These are phyloP conservation scores for Drosophila bunnanda DNA, from an alignment of 2,888 invertebrate species.

Conservation along the genomic window DNA sequence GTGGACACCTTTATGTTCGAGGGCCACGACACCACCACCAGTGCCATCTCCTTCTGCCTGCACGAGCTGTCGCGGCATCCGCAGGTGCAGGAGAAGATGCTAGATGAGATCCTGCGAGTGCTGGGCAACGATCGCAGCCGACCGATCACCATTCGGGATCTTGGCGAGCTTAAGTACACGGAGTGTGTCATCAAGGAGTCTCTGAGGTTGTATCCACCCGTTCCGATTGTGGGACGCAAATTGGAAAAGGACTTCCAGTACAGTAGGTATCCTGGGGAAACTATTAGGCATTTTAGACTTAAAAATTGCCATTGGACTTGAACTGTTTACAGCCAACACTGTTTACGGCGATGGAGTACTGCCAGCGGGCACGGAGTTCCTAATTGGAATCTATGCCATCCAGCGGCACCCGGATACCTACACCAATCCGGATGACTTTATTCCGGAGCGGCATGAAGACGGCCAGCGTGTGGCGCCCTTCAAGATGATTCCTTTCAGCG, in stretches of 20 bases:
- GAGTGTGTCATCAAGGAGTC: slow-evolving; percentile 89
- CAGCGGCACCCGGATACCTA: slow-evolving; percentile 53
- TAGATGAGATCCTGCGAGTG: slow-evolving; percentile 71
- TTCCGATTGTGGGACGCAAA: slow-evolving; percentile 86
- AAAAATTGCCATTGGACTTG: background rate
- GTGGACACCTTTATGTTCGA: slow-evolving; percentile 91
- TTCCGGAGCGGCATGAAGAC: slow-evolving; percentile 72
- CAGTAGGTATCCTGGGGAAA: slow-evolving; percentile 84
- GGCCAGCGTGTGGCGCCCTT: slow-evolving; percentile 57
- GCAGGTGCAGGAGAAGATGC: slow-evolving; percentile 73
- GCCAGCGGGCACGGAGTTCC: slow-evolving; percentile 71
- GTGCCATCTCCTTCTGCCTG: slow-evolving; percentile 76
- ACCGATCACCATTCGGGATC: slow-evolving; percentile 54
- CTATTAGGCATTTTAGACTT: too few relatives aligned
- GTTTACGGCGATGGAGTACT: slow-evolving; percentile 63
- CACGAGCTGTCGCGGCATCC: slow-evolving; percentile 75
- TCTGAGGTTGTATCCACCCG: slow-evolving; percentile 87
- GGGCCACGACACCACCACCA: slow-evolving; percentile 83
- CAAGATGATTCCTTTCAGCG: slow-evolving; percentile 78
- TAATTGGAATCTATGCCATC: slow-evolving; percentile 62
- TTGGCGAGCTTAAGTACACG: slow-evolving; percentile 82
- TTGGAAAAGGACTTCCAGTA: slow-evolving; percentile 84
- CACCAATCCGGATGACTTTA: slow-evolving; percentile 63
- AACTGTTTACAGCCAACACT: slow-evolving; percentile 52
- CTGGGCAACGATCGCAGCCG: slow-evolving; percentile 65